Base-by-base conservation (phyloP, 2,797 vertebrate species). In the Ptychadena robeensis region DNA sequence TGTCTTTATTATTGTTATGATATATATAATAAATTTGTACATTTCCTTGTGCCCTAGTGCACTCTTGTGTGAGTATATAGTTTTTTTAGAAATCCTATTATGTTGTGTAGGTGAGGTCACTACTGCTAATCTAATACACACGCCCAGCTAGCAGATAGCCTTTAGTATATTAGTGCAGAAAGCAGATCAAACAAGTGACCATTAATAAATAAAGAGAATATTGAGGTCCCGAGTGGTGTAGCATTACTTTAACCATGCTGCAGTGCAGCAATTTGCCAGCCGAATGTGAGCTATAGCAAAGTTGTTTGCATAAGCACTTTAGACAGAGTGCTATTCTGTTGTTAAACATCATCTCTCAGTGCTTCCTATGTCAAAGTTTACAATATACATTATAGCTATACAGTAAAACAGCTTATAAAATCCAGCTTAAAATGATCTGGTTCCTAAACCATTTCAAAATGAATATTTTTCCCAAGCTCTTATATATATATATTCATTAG, bases 171-270 rank as follows among this genome's bases (percentile, higher is more conserved):
- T 44, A 64, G 31, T 32, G 63, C 38, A 22, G 63, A 77, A 68
- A 40, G 48, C 76, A 79, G 76, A 68, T 79, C 76, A 79, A 69
- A 67, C 75, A 78, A 67, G 53, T 65, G 37, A 25, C 67, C 65
- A 79, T 79, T 79, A 79, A 79, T 79, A 79, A 68, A 53, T 79
- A 79, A 79, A 68, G 65, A 79, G 76, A 68, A 64, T 30, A 77
- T 79, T 40, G 57, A 65, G 34, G 76, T 34, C 35, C 40, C 57
- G 65, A 35, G 53, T 57, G 76, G 76, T 68, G 32, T 79, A 79
- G 32, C 65, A 18, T 78, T 78, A 67, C 75, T 68, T 22, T 67
- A 78, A 44, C 31, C 64, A 68, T 59, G 31, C 65, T 79, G 76
- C 76, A 79, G 32, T 79, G 76, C 65, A 79, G 65, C 76, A 79